These are phyloP conservation scores for Drosophila neotestacea DNA, from an alignment of 2,888 invertebrate species.

Conservation along the genomic window DNA sequence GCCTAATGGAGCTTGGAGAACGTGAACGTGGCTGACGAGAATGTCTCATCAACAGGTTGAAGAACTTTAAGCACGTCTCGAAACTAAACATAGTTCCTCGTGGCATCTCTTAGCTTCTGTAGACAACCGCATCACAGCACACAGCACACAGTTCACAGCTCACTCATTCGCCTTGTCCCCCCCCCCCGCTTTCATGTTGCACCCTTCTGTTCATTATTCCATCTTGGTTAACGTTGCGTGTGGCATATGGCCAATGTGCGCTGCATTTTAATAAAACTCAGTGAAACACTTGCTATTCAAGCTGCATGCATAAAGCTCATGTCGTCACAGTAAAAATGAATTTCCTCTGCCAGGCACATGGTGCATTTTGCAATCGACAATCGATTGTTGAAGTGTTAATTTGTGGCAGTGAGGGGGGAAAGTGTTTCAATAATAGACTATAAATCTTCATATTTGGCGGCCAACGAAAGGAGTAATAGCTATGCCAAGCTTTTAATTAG, in stretches of 20 bases:
- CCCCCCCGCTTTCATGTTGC: no score
- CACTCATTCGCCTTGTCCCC: slow-evolving; percentile 38
- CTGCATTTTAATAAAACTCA: slow-evolving; percentile 74
- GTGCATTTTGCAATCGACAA: slow-evolving; percentile 31
- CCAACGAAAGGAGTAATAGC: no score
- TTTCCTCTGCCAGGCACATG: slow-evolving; percentile 36
- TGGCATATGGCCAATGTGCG: slow-evolving; percentile 65
- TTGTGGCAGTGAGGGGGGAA: background rate
- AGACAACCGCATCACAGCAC: slow-evolving; percentile 18
- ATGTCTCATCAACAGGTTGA: slow-evolving; percentile 68
- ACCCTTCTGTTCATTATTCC: slow-evolving; percentile 8
- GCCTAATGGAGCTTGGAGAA: slow-evolving; percentile 53
- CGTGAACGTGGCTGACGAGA: background rate
- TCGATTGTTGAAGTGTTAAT: slow-evolving; percentile 33
- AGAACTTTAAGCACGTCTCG: slow-evolving; percentile 40
- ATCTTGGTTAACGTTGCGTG: slow-evolving; percentile 53
- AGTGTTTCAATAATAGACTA: background rate
- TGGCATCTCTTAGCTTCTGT: slow-evolving; percentile 10
- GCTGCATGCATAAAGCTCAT: slow-evolving; percentile 11
- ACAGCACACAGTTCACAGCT: slow-evolving; percentile 14
- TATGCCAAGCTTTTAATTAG: no score
- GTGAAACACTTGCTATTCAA: slow-evolving; percentile 39
- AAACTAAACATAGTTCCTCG: slow-evolving; percentile 13
- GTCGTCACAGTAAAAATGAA: slow-evolving; percentile 31
- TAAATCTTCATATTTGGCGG: background rate